These are phyloP conservation scores for Bucorvus abyssinicus DNA, from an alignment of 2,797 vertebrate species.

Conservation along the genomic window DNA sequence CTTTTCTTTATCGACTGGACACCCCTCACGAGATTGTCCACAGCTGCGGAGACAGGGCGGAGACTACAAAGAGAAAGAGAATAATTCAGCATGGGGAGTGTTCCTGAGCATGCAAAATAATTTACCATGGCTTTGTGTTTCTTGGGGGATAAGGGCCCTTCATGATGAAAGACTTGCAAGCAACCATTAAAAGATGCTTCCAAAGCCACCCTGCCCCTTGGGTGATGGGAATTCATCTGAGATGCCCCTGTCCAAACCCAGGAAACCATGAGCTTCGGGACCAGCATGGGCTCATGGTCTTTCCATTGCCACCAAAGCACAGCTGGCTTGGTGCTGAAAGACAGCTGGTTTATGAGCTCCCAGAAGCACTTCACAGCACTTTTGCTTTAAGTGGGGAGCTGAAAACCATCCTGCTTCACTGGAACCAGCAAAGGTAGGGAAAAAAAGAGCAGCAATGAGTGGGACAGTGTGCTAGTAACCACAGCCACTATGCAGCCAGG, in stretches of 20 bases:
- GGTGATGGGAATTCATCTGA: background rate
- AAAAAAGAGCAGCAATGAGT: background rate
- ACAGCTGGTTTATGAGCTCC: background rate
- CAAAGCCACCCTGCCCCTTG: background rate
- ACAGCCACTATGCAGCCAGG: background rate
- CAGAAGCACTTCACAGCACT: background rate
- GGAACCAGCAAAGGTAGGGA: background rate
- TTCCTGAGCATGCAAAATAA: background rate
- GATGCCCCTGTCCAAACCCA: background rate
- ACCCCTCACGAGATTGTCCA: slow-evolving; percentile 89
- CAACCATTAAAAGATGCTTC: background rate
- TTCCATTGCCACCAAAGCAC: background rate
- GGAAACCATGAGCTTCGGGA: background rate
- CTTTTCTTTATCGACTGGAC: slow-evolving; percentile 84
- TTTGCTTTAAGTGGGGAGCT: background rate
- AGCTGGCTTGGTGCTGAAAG: background rate
- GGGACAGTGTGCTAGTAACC: background rate
- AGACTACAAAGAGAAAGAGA: slow-evolving; percentile 77
- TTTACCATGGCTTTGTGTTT: background rate
- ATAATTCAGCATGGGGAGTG: background rate
- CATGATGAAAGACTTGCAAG: background rate
- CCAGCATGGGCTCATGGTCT: background rate
- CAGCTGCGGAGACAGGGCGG: slow-evolving; percentile 84
- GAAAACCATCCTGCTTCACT: background rate
- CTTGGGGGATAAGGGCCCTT: background rate